phyloP scores from a whole-genome alignment of 1,140 invertebrate genomes.

The Rhyacophila brunnea region DNA sequence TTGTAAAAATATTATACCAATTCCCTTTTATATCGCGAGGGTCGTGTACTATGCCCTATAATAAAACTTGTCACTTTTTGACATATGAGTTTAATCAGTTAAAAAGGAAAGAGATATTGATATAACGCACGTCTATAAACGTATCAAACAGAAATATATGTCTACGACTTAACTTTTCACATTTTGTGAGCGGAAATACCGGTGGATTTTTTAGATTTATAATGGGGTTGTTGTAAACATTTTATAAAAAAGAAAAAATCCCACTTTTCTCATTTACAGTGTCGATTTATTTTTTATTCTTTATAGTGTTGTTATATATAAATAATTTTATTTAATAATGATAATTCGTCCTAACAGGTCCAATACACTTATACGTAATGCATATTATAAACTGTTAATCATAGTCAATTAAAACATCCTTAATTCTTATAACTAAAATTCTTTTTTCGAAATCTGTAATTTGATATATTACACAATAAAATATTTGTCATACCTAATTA shows the following conservation, averaged over 20 bases:
- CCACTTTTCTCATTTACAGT: too few relatives aligned
- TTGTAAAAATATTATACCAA: constrained; percentile 19
- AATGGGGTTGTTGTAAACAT: background rate
- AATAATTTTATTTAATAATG: too few relatives aligned
- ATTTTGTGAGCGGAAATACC: constrained; percentile 13
- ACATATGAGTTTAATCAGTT: constrained; percentile 37
- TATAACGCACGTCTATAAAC: constrained; percentile 30
- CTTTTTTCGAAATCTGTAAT: too few relatives aligned
- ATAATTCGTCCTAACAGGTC: too few relatives aligned
- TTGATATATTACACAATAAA: too few relatives aligned
- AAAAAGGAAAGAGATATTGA: constrained; percentile 34
- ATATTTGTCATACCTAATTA: too few relatives aligned
- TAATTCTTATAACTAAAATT: too few relatives aligned
- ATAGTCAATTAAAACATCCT: too few relatives aligned
- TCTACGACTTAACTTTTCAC: constrained; percentile 15
- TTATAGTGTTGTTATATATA: too few relatives aligned
- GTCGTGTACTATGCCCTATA: constrained; percentile 16
- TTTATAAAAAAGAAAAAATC: background rate
- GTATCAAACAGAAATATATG: constrained; percentile 31
- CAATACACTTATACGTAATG: too few relatives aligned
- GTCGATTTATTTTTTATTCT: too few relatives aligned
- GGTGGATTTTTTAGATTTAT: constrained; percentile 32
- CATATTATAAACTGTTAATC: too few relatives aligned
- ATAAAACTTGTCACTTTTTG: constrained; percentile 35
- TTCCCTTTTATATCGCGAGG: constrained; percentile 4